Evolutionary conservation across 2,888 invertebrate species (phyloP).

Genomic region (Sesamia inferens): DNA sequence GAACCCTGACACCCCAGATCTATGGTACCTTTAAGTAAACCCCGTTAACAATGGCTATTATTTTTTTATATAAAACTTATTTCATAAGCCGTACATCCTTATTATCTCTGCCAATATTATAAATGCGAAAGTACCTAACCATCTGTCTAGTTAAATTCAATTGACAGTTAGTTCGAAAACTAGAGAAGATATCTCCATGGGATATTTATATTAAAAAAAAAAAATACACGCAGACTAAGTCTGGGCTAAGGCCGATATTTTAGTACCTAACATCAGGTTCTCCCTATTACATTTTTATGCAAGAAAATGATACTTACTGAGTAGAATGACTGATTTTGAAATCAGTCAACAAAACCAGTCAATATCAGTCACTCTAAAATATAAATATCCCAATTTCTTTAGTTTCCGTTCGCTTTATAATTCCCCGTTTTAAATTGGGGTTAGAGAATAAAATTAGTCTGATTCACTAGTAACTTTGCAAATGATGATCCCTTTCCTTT

Average conservation of each 20-base stretch:
- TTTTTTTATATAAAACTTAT: constrained; percentile 5
- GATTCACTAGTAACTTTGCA: too few relatives aligned
- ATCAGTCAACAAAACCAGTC: too few relatives aligned
- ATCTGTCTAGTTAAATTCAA: not conserved
- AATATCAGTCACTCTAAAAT: too few relatives aligned
- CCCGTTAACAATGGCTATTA: constrained; percentile 58
- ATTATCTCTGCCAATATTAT: not conserved
- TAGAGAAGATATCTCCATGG: not conserved
- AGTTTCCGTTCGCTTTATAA: too few relatives aligned
- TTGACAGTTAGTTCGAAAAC: too few relatives aligned
- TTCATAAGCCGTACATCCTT: not conserved
- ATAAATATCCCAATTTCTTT: too few relatives aligned
- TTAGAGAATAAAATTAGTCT: too few relatives aligned
- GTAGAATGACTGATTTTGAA: not conserved
- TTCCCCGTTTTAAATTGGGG: not conserved
- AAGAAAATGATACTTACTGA: not conserved
- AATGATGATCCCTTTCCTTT: not conserved
- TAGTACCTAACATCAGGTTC: not conserved
- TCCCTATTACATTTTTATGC: not conserved
- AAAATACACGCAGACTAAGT: not conserved
- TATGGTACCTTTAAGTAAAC: constrained; percentile 76
- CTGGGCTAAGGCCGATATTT: not conserved
- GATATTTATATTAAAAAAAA: not conserved
- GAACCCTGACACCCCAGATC: constrained; percentile 77
- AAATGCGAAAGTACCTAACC: not conserved